phyloP scores from a whole-genome alignment of 2,888 invertebrate species.

The Agrilus mali region DNA sequence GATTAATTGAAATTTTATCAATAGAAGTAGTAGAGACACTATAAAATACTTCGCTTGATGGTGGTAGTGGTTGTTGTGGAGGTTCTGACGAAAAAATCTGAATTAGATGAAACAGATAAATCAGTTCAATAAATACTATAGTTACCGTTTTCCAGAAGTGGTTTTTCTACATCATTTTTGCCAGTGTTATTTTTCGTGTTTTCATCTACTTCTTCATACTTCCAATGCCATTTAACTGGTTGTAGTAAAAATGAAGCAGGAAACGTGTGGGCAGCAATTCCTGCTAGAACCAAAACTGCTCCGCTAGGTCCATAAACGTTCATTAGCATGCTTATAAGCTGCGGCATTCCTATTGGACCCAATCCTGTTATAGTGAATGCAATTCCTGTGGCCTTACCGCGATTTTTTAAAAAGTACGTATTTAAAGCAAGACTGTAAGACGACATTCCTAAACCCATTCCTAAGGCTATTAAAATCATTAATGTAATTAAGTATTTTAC shows the following conservation, averaged over 20 bases:
- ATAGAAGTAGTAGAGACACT: no score
- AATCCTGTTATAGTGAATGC: slow-evolving; percentile 52
- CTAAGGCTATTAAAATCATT: slow-evolving; percentile 37
- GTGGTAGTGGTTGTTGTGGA: background rate
- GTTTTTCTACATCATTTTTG: background rate
- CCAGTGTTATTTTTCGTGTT: slow-evolving; percentile 5
- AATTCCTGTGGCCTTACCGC: slow-evolving; percentile 48
- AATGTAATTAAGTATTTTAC: no score
- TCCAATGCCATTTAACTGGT: slow-evolving; percentile 54
- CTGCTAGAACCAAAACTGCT: slow-evolving; percentile 48
- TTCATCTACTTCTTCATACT: slow-evolving; percentile 12
- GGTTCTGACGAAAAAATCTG: background rate
- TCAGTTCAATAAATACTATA: background rate
- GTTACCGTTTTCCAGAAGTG: background rate
- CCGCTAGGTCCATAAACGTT: slow-evolving; percentile 45
- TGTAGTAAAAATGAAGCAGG: slow-evolving; percentile 47
- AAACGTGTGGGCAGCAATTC: slow-evolving; percentile 46
- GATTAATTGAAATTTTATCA: no score
- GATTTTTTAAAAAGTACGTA: slow-evolving; percentile 45
- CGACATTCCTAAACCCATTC: slow-evolving; percentile 46
- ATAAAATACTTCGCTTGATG: no score
- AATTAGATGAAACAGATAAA: background rate
- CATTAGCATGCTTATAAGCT: slow-evolving; percentile 44
- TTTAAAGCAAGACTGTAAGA: slow-evolving; percentile 51
- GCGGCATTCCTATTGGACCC: slow-evolving; percentile 51